These are phyloP conservation scores for Brachyalestes nurse DNA, from an alignment of 2,797 vertebrate species.

Conservation along the genomic window DNA sequence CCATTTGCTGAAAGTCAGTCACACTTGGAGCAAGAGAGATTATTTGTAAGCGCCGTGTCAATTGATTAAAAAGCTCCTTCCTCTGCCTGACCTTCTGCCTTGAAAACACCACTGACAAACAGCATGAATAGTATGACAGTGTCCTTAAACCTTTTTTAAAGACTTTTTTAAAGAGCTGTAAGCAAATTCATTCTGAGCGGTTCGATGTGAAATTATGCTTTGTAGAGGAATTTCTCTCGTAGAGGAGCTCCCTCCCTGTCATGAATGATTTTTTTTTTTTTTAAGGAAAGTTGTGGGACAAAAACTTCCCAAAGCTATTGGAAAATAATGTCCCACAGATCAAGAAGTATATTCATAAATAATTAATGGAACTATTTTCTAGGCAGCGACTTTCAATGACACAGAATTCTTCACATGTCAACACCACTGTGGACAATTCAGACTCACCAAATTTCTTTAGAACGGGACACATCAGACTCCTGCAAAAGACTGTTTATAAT, in stretches of 20 bases:
- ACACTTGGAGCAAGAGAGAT: not conserved
- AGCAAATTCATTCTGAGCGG: not conserved
- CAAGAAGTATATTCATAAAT: not conserved
- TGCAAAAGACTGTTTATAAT: not conserved
- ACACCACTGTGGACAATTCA: not conserved
- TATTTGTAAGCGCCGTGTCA: not conserved
- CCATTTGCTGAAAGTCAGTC: not conserved
- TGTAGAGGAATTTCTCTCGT: not conserved
- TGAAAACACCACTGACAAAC: not conserved
- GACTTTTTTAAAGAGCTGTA: not conserved
- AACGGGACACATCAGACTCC: not conserved
- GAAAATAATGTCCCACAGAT: not conserved
- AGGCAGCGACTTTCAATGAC: not conserved
- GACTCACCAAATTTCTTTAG: not conserved
- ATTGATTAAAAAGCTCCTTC: not conserved
- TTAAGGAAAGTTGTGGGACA: not conserved
- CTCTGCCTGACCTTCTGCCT: not conserved
- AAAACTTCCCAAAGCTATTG: not conserved
- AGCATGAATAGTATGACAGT: not conserved
- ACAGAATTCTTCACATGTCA: not conserved
- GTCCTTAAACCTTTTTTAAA: not conserved
- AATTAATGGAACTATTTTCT: not conserved
- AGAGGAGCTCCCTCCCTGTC: not conserved
- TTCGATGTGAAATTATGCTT: not conserved
- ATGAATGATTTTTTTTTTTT: no score